Percentiles rank a stretch among this genome's conserved stretches.
Conservation (phyloP, 2,113 vertebrate genomes). For the Plecotus auritus region DNA sequence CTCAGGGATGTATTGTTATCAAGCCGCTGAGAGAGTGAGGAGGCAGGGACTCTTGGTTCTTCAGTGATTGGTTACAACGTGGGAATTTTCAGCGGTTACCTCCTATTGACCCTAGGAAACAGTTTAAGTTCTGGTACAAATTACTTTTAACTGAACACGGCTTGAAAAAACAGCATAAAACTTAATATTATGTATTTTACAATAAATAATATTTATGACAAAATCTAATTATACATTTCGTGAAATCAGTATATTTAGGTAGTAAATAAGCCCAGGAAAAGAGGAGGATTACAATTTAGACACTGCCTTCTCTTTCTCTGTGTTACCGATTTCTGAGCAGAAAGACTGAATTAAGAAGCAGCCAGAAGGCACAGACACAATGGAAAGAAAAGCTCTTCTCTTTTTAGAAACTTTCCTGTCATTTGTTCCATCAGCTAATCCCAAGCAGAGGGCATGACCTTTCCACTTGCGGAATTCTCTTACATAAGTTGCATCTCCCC, state of each 20-base stretch:
- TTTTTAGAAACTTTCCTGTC: conserved; percentile 71
- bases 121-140: not conserved
- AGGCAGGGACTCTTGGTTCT: too few species aligned
- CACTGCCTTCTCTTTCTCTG: fast-evolving
- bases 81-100: too few species aligned
- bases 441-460: conserved; percentile 77
- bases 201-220: not conserved
- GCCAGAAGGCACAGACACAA: not conserved
- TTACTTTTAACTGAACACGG: not conserved
- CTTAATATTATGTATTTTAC: not conserved
- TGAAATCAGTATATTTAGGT: not conserved
- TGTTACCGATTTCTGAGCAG: conserved; percentile 1
- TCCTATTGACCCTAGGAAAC: too few species aligned
- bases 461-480: conserved; percentile 80
- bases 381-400: conserved; percentile 31
- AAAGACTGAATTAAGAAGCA: conserved; percentile 57
- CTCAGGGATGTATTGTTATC: too few species aligned
- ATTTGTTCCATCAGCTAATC: conserved; percentile 77
- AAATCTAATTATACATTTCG: not conserved
- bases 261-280: not conserved
- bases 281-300: not conserved
- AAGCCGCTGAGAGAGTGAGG: too few species aligned
- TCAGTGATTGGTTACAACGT: too few species aligned
- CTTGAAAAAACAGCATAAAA: not conserved
- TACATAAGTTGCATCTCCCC: conserved; percentile 80